phyloP scores from a whole-genome alignment of 2,888 invertebrate genomes.

The Pocota personata region DNA sequence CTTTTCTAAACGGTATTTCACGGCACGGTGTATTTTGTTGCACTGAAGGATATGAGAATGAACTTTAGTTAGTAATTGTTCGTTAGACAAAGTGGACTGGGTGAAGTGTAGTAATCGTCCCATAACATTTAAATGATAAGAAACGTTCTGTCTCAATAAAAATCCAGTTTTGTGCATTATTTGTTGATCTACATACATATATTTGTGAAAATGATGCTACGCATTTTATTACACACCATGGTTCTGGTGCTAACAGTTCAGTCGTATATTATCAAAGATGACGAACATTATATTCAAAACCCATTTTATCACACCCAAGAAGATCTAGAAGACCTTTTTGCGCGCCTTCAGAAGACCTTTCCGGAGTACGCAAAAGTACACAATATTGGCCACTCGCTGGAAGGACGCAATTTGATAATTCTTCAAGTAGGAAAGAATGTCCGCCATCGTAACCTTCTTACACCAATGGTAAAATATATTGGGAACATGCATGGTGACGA shows the following conservation, averaged over 20 bases:
- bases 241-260: slow-evolving; percentile 27
- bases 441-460: slow-evolving; percentile 83
- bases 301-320: slow-evolving; percentile 89
- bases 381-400: slow-evolving; percentile 92
- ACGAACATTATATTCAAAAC: slow-evolving; percentile 85
- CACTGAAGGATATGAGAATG: slow-evolving; percentile 12
- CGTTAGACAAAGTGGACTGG: background rate
- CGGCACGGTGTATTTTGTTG: slow-evolving; percentile 10
- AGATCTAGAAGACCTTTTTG: slow-evolving; percentile 87
- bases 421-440: slow-evolving; percentile 90
- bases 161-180: background rate
- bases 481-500: slow-evolving; percentile 99
- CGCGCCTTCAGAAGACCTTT: slow-evolving; percentile 86
- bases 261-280: slow-evolving; percentile 78
- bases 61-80: slow-evolving; percentile 23
- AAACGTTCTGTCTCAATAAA: background rate
- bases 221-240: background rate
- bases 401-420: slow-evolving; percentile 89
- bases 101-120: background rate
- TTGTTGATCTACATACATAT: background rate
- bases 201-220: slow-evolving; percentile 33
- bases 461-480: slow-evolving; percentile 96
- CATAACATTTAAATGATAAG: background rate
- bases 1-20: slow-evolving; percentile 30
- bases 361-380: slow-evolving; percentile 88